Base-by-base conservation (phyloP, 2,113 vertebrate genomes). In the Ovis canadensis region DNA sequence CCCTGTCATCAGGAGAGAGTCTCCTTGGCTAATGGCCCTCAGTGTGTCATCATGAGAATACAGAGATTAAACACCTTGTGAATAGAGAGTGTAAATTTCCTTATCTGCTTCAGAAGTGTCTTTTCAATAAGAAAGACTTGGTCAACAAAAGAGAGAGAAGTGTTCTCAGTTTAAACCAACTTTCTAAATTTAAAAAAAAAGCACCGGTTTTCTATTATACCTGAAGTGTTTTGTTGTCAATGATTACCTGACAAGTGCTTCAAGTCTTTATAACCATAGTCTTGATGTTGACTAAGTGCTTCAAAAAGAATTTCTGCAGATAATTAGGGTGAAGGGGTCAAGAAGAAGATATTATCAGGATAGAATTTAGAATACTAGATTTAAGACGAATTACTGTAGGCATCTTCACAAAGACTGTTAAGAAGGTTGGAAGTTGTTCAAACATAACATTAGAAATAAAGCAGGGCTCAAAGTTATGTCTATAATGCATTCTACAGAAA, bases 71-170 rank as follows among this genome's bases (percentile, higher is more conserved):
- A 96, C 48, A 89, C 80, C 54, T 40, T 87, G 21, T 98, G 97
- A 98, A 97, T 90, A 93, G 96, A 91, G 71, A 94, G 96, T 90
- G 81, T 92, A 96, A 67, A 91, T 98, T 81, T 94, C 94, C 97
- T 98, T 98, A 97, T 98, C 98, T 97, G 91, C 90, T 96, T 92
- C 43, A 97, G 88, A 96, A 93, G 95, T 96, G 96, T 97, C 90
- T 97, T 98, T 98, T 97, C 92, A 97, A 92, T 62, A 96, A 96
- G 60, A 81, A 92, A 96, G 90, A 92, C 96, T 98, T 97, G 62
- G 98, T 98, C 97, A 98, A 98, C 96, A 98, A 96, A 96, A 81
- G 91, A 84, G 93, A 96, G 59, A 97, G 94, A 95, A 89, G 83
- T 96, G 93, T 71, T 98, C 93, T 97, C 54, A 60, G 85, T 96